phyloP scores from a whole-genome alignment of 2,113 vertebrate genomes.

The Aspiorhynchus laticeps region DNA sequence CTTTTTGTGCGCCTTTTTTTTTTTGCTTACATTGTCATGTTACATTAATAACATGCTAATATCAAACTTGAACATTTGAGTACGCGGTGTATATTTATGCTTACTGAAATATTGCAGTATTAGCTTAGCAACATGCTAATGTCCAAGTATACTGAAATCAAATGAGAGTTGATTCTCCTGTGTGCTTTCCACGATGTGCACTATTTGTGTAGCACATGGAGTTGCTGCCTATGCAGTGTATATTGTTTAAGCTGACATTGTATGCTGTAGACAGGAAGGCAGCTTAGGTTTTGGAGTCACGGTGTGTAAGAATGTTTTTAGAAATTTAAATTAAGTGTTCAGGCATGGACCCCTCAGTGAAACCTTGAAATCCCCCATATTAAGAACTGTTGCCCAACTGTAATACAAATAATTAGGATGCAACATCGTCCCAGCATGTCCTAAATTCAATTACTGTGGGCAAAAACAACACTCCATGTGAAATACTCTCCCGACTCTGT shows the following conservation, averaged over 20 bases:
- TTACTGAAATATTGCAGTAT: background rate
- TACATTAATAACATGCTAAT: background rate
- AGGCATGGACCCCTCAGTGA: background rate
- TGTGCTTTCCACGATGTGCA: background rate
- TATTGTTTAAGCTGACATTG: background rate
- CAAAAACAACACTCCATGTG: background rate
- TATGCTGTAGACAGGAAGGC: background rate
- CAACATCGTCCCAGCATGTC: background rate
- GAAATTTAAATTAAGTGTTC: background rate
- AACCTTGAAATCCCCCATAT: background rate
- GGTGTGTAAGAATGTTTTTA: background rate
- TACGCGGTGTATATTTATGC: background rate
- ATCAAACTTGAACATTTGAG: background rate
- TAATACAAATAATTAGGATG: background rate
- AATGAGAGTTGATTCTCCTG: background rate
- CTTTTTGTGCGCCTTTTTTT: background rate
- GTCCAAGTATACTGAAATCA: background rate
- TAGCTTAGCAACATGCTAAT: background rate
- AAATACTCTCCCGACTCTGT: background rate
- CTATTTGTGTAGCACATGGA: background rate
- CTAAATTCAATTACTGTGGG: background rate
- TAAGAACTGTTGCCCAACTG: background rate
- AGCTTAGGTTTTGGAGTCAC: background rate
- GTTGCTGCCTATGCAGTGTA: too few relatives aligned
- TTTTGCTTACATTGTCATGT: background rate